Percentiles rank a stretch among this genome's conserved stretches.
These are phyloP conservation scores for Hemaris fuciformis DNA, from an alignment of 2,888 invertebrate species.

Conservation along the genomic window DNA sequence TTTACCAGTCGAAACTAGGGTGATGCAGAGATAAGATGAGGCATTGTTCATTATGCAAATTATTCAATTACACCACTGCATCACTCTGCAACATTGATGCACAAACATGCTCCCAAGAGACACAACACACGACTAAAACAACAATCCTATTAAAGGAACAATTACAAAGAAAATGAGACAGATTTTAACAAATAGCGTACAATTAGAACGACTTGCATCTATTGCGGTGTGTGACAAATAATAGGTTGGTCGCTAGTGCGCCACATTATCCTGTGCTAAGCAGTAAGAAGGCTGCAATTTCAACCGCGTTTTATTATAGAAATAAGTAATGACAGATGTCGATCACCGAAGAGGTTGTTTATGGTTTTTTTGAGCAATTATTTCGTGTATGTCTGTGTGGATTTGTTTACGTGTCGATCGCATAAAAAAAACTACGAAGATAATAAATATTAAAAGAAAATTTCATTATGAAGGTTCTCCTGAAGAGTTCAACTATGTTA, in stretches of 20 bases:
- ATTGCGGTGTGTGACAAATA: not conserved
- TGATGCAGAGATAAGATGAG: no score
- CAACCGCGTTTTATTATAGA: not conserved
- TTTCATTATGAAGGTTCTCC: no score
- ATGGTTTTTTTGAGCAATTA: not conserved
- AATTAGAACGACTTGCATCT: not conserved
- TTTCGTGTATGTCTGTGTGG: not conserved
- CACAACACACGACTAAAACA: not conserved
- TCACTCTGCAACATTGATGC: not conserved
- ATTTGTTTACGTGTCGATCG: not conserved
- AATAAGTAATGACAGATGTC: constrained; percentile 1
- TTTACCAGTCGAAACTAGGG: no score
- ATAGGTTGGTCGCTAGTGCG: not conserved
- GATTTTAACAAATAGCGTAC: not conserved
- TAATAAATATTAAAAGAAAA: not conserved
- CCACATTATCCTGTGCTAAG: not conserved
- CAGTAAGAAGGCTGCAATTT: not conserved
- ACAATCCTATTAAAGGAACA: not conserved
- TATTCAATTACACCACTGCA: not conserved
- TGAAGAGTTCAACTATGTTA: no score
- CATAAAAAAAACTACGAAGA: not conserved
- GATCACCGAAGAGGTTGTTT: not conserved
- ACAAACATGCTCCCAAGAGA: not conserved
- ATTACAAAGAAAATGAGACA: not conserved
- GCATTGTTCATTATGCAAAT: not conserved